Evolutionary conservation across 2,888 invertebrate genomes (phyloP), one percentile per base, ranked within the genome.

Genomic region (Panzeria rudis): DNA sequence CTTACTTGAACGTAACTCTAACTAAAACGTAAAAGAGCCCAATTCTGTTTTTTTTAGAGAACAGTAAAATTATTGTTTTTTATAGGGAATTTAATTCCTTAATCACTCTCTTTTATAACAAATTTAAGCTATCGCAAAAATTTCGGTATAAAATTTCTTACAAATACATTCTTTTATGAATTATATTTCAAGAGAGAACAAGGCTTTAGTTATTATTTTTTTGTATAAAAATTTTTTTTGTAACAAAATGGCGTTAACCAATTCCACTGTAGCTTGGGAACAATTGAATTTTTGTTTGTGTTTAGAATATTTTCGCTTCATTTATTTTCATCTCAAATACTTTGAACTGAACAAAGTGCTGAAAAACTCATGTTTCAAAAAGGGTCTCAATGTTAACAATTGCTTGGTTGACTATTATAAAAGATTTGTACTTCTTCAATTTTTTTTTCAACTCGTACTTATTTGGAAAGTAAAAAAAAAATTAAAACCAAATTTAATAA

Each of bases 251-350:
- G 20, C 6, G 13, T 25, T 25, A 54, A 54, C 25, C 15, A 15
- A 15, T 25, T 13, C 38, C 80, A 84, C 81, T 73, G 80, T 81
- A 9, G 15, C 11, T 13, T 41, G 17, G 17, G 25, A 78, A 79
- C 82, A 85, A 82, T 85, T 82, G 78, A 82, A 71, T 72, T 75
- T 75, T 71, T 82, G 82, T 85, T 85, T 85, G 75, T 71, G 59
- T 82, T 85, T 71, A 52, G 82, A 75, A 72, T 52, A 82, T 85
- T 79, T 85, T 82, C 78, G 82, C 82, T 85, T 85, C 85, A 85
- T 85, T 85, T 85, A 82, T 59, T 85, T 75, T 78, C 82, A 85
- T 78, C 85, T 85, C 75, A 82, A 85, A 85, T 78, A 78, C 73
- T 82, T 85, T 75, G 35, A 80, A 71, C 68, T 62, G 54, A 47